These are phyloP conservation scores for Maniola jurtina DNA, from an alignment of 1,140 invertebrate species.

Conservation along the genomic window DNA sequence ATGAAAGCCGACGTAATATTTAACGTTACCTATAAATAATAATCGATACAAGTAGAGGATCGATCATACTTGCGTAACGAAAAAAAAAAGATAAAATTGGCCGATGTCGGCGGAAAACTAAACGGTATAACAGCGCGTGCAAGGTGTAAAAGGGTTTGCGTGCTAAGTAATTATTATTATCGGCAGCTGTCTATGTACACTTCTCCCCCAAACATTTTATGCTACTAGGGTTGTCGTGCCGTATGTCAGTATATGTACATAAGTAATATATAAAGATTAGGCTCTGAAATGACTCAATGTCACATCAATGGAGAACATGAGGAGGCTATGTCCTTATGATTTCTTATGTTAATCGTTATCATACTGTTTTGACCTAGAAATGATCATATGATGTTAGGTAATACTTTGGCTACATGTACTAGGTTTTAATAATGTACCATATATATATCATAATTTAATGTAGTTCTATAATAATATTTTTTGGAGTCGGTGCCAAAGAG, in stretches of 20 bases:
- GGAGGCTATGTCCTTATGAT: too few relatives aligned
- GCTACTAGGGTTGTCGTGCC: conserved; percentile 12
- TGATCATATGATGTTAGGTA: too few relatives aligned
- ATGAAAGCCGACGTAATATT: too few relatives aligned
- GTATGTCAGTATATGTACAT: neutral
- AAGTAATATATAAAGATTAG: neutral
- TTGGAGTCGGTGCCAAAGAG: too few relatives aligned
- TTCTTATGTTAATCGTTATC: too few relatives aligned
- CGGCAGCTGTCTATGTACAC: conserved; percentile 60
- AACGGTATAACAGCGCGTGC: conserved; percentile 46
- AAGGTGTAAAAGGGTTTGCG: conserved; percentile 73
- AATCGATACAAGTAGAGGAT: conserved; percentile 9
- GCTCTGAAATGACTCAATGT: too few relatives aligned
- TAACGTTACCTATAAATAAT: neutral
- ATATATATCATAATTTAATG: too few relatives aligned
- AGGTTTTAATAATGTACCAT: too few relatives aligned
- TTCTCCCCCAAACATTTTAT: conserved; percentile 59
- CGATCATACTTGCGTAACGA: conserved; percentile 18
- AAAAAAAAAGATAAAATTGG: conserved; percentile 25
- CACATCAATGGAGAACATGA: too few relatives aligned
- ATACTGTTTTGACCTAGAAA: too few relatives aligned
- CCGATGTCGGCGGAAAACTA: conserved; percentile 28
- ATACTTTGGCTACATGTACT: too few relatives aligned
- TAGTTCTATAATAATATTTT: too few relatives aligned
- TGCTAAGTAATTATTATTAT: conserved; percentile 68